Conservation (phyloP, 2,113 vertebrate species). For the Apteryx mantelli region DNA sequence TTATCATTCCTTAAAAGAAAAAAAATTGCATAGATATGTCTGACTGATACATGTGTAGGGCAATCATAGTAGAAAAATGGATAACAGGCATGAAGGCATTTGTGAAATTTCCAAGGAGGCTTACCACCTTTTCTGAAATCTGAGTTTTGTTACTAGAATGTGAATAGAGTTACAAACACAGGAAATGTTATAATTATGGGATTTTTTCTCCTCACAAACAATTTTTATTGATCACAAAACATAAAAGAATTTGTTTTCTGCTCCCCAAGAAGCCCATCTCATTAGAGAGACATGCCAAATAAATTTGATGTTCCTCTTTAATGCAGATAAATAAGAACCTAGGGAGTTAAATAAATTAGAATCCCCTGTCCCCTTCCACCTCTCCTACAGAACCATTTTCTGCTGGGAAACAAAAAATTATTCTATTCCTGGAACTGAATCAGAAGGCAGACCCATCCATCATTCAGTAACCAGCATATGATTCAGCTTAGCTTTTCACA, state of each 20-base stretch:
- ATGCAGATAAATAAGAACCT: conserved; percentile 34
- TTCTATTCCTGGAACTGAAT: conserved; percentile 74
- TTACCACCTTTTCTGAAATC: not conserved
- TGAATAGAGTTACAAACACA: not conserved
- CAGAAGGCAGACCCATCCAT: conserved; percentile 74
- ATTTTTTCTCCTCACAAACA: not conserved
- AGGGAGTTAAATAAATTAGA: conserved; percentile 60
- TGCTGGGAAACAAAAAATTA: conserved; percentile 76
- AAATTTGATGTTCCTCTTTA: conserved; percentile 47
- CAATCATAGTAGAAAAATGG: not conserved
- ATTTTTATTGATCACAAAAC: conserved; percentile 61
- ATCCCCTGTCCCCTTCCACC: conserved; percentile 56
- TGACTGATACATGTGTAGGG: not conserved
- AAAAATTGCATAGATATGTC: not conserved
- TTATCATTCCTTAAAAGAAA: not conserved
- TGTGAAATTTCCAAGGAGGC: not conserved
- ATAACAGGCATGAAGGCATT: not conserved
- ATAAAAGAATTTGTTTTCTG: conserved; percentile 42
- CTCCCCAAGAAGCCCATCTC: not conserved
- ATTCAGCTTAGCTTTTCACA: conserved; percentile 74
- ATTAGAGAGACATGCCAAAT: conserved; percentile 27
- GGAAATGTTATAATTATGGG: not conserved
- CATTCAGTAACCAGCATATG: conserved; percentile 73
- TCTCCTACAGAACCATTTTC: conserved; percentile 62
- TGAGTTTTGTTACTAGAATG: not conserved